A percentile compares a stretch with the other conserved stretches of the same genome.
Conservation (phyloP, 2,888 invertebrate species). For the Philereme transversata region DNA sequence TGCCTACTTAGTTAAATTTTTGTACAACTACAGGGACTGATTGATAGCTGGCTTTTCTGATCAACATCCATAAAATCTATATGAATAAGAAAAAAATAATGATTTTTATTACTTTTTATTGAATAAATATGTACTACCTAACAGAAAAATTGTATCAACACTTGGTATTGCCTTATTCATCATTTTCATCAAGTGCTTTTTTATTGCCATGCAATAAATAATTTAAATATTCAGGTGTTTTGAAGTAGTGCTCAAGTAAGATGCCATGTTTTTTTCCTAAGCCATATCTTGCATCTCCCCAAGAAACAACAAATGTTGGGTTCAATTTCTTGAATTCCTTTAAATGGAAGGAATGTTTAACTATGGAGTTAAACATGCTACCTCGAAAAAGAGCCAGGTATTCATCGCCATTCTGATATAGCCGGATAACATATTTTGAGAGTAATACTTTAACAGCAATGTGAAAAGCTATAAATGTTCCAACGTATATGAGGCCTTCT, state of each 20-base stretch:
- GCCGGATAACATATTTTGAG: constrained; percentile 68
- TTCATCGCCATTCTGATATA: constrained; percentile 74
- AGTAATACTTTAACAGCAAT: constrained; percentile 63
- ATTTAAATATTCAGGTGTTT: constrained; percentile 72
- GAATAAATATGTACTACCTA: too few relatives aligned
- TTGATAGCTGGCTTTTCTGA: too few relatives aligned
- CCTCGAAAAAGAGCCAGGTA: constrained; percentile 72
- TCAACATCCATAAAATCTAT: too few relatives aligned
- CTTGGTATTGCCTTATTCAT: constrained; percentile 9
- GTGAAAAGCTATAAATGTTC: constrained; percentile 65
- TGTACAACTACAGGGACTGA: too few relatives aligned
- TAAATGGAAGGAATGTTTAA: constrained; percentile 65
- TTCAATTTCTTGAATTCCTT: constrained; percentile 67
- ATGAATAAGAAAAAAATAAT: too few relatives aligned
- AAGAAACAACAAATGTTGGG: constrained; percentile 61
- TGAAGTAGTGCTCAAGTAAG: constrained; percentile 69
- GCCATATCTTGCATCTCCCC: constrained; percentile 70
- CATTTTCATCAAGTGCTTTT: constrained; percentile 32
- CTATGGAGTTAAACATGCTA: constrained; percentile 57
- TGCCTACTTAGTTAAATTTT: too few relatives aligned
- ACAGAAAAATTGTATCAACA: too few relatives aligned
- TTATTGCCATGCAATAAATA: constrained; percentile 59
- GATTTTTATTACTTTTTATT: too few relatives aligned
- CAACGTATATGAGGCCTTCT: constrained; percentile 66
- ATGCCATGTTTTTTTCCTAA: constrained; percentile 71